A percentile compares a stretch with the other conserved stretches of the same genome.
Evolutionary conservation across 2,797 vertebrate genomes (phyloP).

Genomic region (Phaenicophaeus curvirostris): DNA sequence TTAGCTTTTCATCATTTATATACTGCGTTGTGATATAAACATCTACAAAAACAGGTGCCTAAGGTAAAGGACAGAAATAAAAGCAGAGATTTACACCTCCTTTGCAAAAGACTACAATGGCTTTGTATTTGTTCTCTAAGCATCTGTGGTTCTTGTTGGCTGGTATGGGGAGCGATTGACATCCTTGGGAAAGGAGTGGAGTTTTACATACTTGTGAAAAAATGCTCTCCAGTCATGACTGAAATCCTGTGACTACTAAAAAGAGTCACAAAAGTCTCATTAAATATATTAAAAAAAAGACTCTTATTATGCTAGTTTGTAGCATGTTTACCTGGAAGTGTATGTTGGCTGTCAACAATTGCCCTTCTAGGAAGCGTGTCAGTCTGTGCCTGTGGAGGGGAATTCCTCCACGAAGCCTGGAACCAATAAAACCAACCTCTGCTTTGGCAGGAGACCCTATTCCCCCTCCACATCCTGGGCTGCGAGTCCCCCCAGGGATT

Average conservation of each 20-base stretch:
- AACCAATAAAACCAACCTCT: not conserved
- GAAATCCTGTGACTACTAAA: not conserved
- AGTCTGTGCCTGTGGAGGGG: not conserved
- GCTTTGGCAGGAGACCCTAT: not conserved
- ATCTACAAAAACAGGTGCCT: not conserved
- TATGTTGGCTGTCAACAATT: not conserved
- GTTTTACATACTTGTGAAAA: not conserved
- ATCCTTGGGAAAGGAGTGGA: not conserved
- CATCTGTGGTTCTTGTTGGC: not conserved
- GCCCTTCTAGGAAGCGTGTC: not conserved
- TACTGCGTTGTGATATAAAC: not conserved
- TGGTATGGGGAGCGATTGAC: not conserved
- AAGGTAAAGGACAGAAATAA: not conserved
- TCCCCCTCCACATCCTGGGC: not conserved
- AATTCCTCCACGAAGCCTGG: not conserved
- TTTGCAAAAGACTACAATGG: not conserved
- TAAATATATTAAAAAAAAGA: not conserved
- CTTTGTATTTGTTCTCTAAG: not conserved
- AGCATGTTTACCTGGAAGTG: accelerated
- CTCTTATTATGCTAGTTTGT: not conserved
- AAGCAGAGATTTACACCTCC: not conserved
- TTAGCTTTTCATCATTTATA: not conserved
- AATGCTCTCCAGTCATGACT: not conserved
- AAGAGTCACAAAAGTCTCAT: not conserved
- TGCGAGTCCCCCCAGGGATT: not conserved